A percentile compares a stretch with the other conserved stretches of the same genome.
Evolutionary conservation across 2,797 vertebrate genomes (phyloP).

Genomic region (Phylloscopus collybita): DNA sequence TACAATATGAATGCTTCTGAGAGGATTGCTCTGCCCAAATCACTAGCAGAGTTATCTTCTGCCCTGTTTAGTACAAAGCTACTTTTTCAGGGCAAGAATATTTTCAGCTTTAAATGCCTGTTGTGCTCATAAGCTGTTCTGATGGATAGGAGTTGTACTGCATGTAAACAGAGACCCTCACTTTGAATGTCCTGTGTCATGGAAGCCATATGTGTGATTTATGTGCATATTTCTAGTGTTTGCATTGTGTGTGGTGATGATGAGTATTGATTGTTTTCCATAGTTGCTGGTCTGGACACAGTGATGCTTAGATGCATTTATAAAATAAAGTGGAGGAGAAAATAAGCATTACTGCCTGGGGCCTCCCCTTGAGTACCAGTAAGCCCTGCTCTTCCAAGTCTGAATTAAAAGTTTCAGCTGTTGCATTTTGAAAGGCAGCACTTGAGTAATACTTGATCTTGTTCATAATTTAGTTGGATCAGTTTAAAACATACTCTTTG

Average conservation of each 20-base stretch:
- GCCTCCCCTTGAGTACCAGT: not conserved
- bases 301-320: not conserved
- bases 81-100: not conserved
- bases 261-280: not conserved
- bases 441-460: not conserved
- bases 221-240: not conserved
- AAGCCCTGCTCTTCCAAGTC: not conserved
- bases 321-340: not conserved
- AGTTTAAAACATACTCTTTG: not conserved
- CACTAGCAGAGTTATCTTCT: not conserved
- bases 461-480: not conserved
- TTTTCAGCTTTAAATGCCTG: not conserved
- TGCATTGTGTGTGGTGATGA: not conserved
- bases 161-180: not conserved
- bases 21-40: not conserved
- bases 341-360: not conserved
- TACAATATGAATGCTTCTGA: not conserved
- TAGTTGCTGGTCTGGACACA: not conserved
- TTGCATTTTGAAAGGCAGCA: not conserved
- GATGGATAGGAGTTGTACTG: not conserved
- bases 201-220: not conserved
- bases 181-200: not conserved
- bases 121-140: not conserved
- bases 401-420: not conserved
- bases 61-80: not conserved